A percentile compares a stretch with the other conserved stretches of the same genome.
Evolutionary conservation across 1,140 invertebrate genomes (phyloP).

Genomic region (Monomorium pharaonis): DNA sequence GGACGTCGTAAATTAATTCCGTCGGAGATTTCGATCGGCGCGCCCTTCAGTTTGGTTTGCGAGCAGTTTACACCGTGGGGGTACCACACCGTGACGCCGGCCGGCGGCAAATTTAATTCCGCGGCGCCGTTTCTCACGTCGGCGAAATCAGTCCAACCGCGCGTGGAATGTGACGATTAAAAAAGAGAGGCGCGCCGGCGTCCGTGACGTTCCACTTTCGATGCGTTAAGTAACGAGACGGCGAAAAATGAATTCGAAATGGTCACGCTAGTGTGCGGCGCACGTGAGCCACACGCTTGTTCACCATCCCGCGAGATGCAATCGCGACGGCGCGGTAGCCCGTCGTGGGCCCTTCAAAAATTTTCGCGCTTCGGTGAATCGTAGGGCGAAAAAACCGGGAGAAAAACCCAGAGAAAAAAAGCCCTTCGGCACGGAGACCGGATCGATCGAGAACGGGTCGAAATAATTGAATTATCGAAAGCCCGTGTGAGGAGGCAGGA

Average conservation of each 20-base stretch:
- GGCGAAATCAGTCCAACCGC: conserved; percentile 33
- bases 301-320: neutral
- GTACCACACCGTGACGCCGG: conserved; percentile 25
- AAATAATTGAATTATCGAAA: conserved; percentile 70
- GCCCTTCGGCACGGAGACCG: neutral
- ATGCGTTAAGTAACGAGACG: neutral
- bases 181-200: conserved; percentile 24
- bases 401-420: conserved; percentile 21
- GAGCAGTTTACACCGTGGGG: conserved; percentile 35
- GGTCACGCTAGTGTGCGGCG: conserved; percentile 33
- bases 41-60: conserved; percentile 2
- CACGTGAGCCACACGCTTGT: neutral
- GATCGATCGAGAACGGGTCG: conserved; percentile 15
- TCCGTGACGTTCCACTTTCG: conserved; percentile 45
- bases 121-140: conserved; percentile 25
- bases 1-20: conserved; percentile 48
- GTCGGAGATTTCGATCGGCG: conserved; percentile 15
- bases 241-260: conserved; percentile 58
- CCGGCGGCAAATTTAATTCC: conserved; percentile 25
- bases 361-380: conserved; percentile 12
- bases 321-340: neutral
- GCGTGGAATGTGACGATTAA: conserved; percentile 6
- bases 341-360: neutral
- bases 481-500: neutral
- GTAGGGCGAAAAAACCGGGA: neutral